These are phyloP conservation scores for Zophobas atratus DNA, from an alignment of 1,140 invertebrate genomes.

Conservation along the genomic window DNA sequence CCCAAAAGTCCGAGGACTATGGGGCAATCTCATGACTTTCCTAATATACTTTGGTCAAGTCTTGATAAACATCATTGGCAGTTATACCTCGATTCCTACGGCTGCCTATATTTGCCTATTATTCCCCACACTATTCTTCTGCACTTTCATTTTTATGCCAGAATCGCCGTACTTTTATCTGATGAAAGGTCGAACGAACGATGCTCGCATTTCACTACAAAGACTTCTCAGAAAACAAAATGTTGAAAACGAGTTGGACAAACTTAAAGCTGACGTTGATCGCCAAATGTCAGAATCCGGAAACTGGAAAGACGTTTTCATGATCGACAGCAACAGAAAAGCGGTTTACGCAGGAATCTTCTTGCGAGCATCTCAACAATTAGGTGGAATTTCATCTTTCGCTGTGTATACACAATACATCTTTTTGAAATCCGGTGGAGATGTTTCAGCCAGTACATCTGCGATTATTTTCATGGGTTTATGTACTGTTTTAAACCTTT, in stretches of 20 bases:
- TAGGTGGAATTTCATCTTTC: constrained; percentile 56
- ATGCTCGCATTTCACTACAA: constrained; percentile 54
- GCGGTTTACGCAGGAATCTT: constrained; percentile 57
- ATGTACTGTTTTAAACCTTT: constrained; percentile 76
- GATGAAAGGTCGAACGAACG: constrained; percentile 54
- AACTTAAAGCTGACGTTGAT: constrained; percentile 58
- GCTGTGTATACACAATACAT: constrained; percentile 59
- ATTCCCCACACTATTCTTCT: constrained; percentile 37
- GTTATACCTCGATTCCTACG: constrained; percentile 60
- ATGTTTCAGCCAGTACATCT: constrained; percentile 50
- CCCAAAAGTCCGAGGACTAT: constrained; percentile 56
- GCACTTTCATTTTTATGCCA: constrained; percentile 49
- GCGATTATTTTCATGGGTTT: constrained; percentile 65
- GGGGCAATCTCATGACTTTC: constrained; percentile 68
- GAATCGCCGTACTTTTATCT: constrained; percentile 61
- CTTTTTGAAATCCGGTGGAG: constrained; percentile 61
- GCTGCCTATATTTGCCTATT: constrained; percentile 27
- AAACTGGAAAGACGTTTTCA: constrained; percentile 62
- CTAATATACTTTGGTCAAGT: constrained; percentile 70
- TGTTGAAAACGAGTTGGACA: constrained; percentile 59
- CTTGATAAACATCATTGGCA: constrained; percentile 70
- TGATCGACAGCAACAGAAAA: constrained; percentile 58
- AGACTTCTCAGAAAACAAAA: constrained; percentile 55
- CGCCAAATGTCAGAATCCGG: constrained; percentile 62
- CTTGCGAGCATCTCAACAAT: constrained; percentile 56